These are phyloP conservation scores for Lordiphosa collinella DNA, from an alignment of 1,140 invertebrate genomes.

Conservation along the genomic window DNA sequence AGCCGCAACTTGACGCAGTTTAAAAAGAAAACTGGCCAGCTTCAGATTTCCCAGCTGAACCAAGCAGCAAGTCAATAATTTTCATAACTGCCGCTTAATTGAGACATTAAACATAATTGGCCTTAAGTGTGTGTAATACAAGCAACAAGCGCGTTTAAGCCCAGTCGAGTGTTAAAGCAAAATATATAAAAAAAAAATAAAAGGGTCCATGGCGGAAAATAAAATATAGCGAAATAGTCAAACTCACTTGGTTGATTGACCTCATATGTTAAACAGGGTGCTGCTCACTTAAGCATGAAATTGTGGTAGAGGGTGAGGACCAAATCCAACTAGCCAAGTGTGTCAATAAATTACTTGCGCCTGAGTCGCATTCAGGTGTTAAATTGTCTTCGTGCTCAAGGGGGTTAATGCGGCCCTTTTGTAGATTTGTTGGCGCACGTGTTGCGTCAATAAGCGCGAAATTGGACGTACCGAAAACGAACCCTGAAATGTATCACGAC, in stretches of 20 bases:
- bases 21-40: constrained; percentile 24
- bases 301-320: constrained; percentile 18
- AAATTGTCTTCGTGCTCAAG: constrained; percentile 51
- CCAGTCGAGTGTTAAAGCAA: constrained; percentile 61
- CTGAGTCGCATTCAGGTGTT: constrained; percentile 53
- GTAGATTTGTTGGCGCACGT: constrained; percentile 64
- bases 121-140: constrained; percentile 62
- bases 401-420: constrained; percentile 36
- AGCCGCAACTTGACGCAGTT: constrained; percentile 28
- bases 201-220: constrained; percentile 11
- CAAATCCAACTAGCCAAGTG: constrained; percentile 50
- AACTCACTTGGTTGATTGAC: constrained; percentile 36
- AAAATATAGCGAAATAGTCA: constrained; percentile 9
- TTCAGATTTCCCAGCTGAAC: constrained; percentile 10
- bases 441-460: constrained; percentile 69
- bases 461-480: constrained; percentile 42
- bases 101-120: constrained; percentile 73
- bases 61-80: constrained; percentile 62
- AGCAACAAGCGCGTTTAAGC: constrained; percentile 40
- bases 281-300: constrained; percentile 55
- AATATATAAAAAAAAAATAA: constrained; percentile 22
- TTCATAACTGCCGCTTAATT: constrained; percentile 74
- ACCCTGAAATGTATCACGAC: constrained; percentile 44
- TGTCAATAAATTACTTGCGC: constrained; percentile 68
- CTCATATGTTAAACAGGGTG: constrained; percentile 27